Evolutionary conservation across 2,797 vertebrate species (phyloP).

Genomic region (Enteromius viviparus): DNA sequence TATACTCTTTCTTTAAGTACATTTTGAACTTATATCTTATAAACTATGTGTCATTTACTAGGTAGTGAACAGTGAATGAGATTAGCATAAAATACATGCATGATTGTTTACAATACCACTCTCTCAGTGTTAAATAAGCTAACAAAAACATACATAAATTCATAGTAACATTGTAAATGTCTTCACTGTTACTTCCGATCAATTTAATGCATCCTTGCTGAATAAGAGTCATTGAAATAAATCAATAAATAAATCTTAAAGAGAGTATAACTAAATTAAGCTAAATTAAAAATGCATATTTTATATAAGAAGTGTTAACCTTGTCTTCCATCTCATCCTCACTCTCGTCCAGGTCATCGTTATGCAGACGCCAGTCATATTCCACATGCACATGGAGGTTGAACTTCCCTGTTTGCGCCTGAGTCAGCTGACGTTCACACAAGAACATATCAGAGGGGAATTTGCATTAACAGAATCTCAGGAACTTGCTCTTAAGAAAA

Average conservation of each 20-base stretch:
- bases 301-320: conserved; percentile 65
- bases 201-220: neutral
- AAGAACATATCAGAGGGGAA: neutral
- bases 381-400: conserved; percentile 96
- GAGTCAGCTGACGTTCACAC: conserved; percentile 79
- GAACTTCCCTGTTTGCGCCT: conserved; percentile 91
- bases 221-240: neutral
- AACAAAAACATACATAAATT: neutral
- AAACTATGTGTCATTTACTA: neutral
- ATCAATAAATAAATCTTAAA: neutral
- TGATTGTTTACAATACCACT: neutral
- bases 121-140: neutral
- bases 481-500: neutral
- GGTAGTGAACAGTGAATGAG: neutral
- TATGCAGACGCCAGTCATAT: conserved; percentile 94
- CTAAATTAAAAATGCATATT: neutral
- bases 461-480: neutral
- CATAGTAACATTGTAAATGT: neutral
- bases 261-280: too few species aligned
- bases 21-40: neutral
- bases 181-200: too few species aligned
- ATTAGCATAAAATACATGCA: neutral
- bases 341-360: conserved; percentile 94
- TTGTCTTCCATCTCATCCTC: conserved; percentile 97
- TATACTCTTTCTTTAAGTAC: neutral